Conservation (phyloP, 2,113 vertebrate genomes). For the Puffinus mauretanicus region DNA sequence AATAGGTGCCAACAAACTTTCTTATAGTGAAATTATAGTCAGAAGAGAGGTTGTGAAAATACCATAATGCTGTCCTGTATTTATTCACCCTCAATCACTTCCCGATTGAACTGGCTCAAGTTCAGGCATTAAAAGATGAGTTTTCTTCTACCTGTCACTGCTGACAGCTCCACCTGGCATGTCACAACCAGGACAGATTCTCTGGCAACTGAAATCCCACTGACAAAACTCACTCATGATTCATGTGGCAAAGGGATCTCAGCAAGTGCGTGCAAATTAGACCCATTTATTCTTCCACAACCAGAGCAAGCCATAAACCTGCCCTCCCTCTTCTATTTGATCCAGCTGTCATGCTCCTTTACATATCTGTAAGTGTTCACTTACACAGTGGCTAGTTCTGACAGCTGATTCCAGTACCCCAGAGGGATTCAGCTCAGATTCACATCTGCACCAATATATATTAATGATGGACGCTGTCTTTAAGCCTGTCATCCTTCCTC, state of each 20-base stretch:
- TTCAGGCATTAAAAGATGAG: neutral
- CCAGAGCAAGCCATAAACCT: neutral
- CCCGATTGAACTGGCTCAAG: neutral
- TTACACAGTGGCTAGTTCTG: neutral
- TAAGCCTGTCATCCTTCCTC: neutral
- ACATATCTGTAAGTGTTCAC: neutral
- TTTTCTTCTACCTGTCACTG: neutral
- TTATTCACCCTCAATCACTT: slow-evolving; percentile 15
- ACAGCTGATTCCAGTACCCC: neutral
- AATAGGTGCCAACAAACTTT: slow-evolving; percentile 20
- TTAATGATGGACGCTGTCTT: neutral
- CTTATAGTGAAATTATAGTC: slow-evolving; percentile 4
- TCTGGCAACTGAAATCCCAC: neutral
- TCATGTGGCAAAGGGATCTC: neutral
- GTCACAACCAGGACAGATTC: neutral
- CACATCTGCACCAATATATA: neutral
- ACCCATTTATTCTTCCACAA: neutral
- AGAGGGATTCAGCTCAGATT: neutral
- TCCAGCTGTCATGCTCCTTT: neutral
- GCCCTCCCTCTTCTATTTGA: neutral
- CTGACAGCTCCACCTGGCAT: slow-evolving; percentile 2
- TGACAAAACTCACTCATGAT: neutral
- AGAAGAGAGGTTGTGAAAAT: slow-evolving; percentile 42
- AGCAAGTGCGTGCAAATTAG: neutral
- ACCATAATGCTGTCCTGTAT: neutral